Base-by-base conservation (phyloP, 2,113 vertebrate genomes). In the Todiramphus saurophagus region DNA sequence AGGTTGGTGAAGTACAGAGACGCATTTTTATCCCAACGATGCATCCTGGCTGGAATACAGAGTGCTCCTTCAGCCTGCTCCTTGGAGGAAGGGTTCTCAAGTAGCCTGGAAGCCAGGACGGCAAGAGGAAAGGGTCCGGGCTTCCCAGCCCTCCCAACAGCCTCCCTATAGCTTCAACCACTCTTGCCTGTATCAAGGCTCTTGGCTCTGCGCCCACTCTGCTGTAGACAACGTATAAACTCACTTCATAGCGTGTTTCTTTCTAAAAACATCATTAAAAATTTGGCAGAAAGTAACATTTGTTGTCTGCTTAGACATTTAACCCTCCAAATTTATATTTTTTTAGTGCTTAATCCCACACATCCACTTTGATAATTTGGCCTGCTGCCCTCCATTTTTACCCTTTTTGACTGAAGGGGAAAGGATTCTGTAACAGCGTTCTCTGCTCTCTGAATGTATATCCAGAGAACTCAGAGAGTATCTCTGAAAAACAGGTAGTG, bases 161-260 rank as follows among this genome's bases (percentile, higher is more conserved):
- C 2, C 46, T 25, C 15, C 10, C 27, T 39, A 2, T 7, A 25
- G 21, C 43, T 73, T 64, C 39, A 35, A 0, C 3, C 3, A 1
- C 35, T 72, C 0, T 67, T 78, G 43, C 35, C 25, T 37, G 17
- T 48, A 6, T 24, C 69, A 46, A 79, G 41, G 24, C 9, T 85
- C 11, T 20, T 21, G 43, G 39, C 13, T 59, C 46, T 70, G 19
- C 24, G 20, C 51, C 25, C 25, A 3, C 30, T 56, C 17, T n/a
- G 12, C 24, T 51, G 24, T 17, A 43, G 64, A 28, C 5, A 30
- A 30, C 5, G 2, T 16, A 4, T 4, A 25, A 55, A 60, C 25
- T 74, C 74, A 33, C 24, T 69, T 87, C 27, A 11, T 12, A 50
- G 25, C 16, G 1, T 17, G 5, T 50, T 87, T 70, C 11, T 84